These are phyloP conservation scores for Stictocephala bisonia DNA, from an alignment of 2,888 invertebrate species.

Conservation along the genomic window DNA sequence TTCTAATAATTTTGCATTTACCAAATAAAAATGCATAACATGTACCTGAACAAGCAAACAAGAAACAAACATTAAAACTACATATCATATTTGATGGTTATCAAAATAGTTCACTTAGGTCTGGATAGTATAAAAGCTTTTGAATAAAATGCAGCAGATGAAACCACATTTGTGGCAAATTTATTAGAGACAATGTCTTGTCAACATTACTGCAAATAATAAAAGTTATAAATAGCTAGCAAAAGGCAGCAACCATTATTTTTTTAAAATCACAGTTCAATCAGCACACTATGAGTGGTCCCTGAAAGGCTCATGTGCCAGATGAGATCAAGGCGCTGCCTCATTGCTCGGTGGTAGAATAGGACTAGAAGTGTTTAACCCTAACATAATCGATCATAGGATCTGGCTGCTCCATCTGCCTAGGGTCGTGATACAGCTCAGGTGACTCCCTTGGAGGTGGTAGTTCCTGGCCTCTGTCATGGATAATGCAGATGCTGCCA, in stretches of 20 bases:
- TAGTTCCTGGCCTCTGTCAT: conserved; percentile 61
- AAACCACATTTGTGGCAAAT: too few relatives aligned
- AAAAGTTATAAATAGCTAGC: neutral
- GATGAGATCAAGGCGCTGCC: conserved; percentile 25
- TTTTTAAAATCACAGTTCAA: conserved; percentile 23
- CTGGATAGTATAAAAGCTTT: too few relatives aligned
- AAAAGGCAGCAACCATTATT: neutral
- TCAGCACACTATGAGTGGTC: conserved; percentile 25
- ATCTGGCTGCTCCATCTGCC: conserved; percentile 26
- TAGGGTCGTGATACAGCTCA: conserved; percentile 27
- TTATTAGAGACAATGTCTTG: conserved; percentile 22
- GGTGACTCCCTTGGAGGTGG: conserved; percentile 19
- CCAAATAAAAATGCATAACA: neutral
- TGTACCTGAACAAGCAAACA: too few relatives aligned
- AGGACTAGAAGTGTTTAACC: neutral
- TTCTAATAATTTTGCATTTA: neutral
- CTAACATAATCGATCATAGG: neutral
- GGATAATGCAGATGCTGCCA: conserved; percentile 72
- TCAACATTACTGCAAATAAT: neutral
- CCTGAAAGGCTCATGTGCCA: conserved; percentile 16
- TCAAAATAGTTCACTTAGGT: too few relatives aligned
- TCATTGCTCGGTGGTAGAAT: neutral
- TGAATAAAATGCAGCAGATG: too few relatives aligned
- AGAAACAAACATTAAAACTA: too few relatives aligned
- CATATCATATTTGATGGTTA: too few relatives aligned